phyloP scores from a whole-genome alignment of 1,140 invertebrate species.

The Ips typographus region DNA sequence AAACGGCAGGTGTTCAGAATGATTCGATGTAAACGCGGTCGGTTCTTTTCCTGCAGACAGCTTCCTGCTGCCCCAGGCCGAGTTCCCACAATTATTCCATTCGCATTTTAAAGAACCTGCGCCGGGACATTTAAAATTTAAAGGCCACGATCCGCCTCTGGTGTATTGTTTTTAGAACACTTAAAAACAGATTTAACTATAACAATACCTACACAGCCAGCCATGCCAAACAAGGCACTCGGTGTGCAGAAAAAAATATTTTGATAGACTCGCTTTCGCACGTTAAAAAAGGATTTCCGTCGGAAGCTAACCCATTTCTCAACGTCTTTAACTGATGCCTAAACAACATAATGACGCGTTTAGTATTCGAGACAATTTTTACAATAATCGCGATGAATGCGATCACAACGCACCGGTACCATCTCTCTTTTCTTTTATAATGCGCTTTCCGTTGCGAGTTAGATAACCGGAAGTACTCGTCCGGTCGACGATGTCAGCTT shows the following conservation, averaged over 20 bases:
- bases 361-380: slow-evolving; percentile 6
- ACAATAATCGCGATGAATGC: slow-evolving; percentile 1
- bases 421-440: slow-evolving; percentile 1
- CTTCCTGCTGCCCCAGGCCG: background rate
- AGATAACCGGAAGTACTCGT: slow-evolving; percentile 11
- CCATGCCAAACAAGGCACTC: no score
- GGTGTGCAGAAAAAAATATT: no score
- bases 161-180: background rate
- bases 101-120: background rate
- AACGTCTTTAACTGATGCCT: slow-evolving; percentile 2
- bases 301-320: background rate
- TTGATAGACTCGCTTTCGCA: no score
- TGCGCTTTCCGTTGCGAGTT: slow-evolving; percentile 7
- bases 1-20: background rate
- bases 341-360: slow-evolving; percentile 7
- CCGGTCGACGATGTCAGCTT: background rate
- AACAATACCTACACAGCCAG: no score
- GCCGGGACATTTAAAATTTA: slow-evolving; percentile 19
- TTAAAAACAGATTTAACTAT: background rate
- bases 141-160: background rate
- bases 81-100: slow-evolving; percentile 2
- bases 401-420: background rate
- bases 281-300: background rate
- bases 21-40: background rate
- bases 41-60: background rate